Evolutionary conservation across 2,888 invertebrate species (phyloP), one percentile per base, ranked within the genome.

Genomic region (Bembecia ichneumoniformis): DNA sequence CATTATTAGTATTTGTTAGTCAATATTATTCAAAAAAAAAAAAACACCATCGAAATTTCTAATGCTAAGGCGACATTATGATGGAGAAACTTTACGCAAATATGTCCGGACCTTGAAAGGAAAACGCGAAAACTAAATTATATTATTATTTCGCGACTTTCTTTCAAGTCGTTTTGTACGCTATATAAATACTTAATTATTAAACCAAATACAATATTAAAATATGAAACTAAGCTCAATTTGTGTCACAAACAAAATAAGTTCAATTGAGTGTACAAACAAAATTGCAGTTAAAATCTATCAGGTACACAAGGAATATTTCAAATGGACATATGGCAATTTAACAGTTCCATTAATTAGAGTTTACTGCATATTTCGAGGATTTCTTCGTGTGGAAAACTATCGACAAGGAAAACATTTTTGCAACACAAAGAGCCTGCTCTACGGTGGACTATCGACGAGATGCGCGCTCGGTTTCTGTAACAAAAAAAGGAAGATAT

Each of bases 1-100:
- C 61, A 81, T 87, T 28, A 28, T 28, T 86, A 86, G 83, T 84
- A 69, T 60, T 72, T 78, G 86, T 87, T 87, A 87, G 86, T 87
- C 84, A 84, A 79, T 70, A 69, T 74, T 69, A 78, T 80, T 81
- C 71, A 82, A 82, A 84, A 76, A 59, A 52, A 49, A 59, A 54
- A 49, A 61, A 59, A 71, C 64, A 59, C 65, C 64, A 50, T 64
- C n/a, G n/a, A 55, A 60, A 55, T 52, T 60, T n/a, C 43, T 35
- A 51, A 51, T 46, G 13, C 15, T 51, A 51, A 46, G 49, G 35
- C 1, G 48, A 45, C 49, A 45, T 47, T 15, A 48, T 48, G 48
- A 43, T 47, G 47, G 45, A 53, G 44, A 51, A 48, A 49, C 7
- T 36, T 67, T 61, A 69, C 74, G 74, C 57, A 74, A 71, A 74